Conservation (phyloP, 2,797 vertebrate species). For the Fistularia commersonii region DNA sequence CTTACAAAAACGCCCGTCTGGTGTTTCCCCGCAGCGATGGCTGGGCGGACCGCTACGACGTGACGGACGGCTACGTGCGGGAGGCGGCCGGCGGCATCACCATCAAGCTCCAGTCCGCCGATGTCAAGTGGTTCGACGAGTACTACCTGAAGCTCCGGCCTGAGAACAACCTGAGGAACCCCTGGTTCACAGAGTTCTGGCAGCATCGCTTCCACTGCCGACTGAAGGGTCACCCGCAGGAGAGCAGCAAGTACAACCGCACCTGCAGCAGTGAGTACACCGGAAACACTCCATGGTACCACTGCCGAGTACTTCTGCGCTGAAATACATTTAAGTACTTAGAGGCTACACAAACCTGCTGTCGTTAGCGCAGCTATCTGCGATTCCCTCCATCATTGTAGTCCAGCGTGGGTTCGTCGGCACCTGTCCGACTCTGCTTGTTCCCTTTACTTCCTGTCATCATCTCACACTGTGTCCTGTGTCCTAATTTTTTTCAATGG, state of each 20-base stretch:
- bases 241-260: slow-evolving; percentile 90
- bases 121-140: slow-evolving; percentile 98
- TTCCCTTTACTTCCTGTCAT: no score
- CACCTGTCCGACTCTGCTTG: no score
- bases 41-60: slow-evolving; percentile 96
- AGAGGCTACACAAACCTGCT: no score
- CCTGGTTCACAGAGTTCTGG: slow-evolving; percentile 99
- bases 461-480: no score
- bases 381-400: no score
- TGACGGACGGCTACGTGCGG: slow-evolving; percentile 90
- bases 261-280: slow-evolving; percentile 89
- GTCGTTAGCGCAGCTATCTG: no score
- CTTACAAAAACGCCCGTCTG: background rate
- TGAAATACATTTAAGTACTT: no score
- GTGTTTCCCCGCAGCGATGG: slow-evolving; percentile 80
- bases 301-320: no score
- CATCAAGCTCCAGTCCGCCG: slow-evolving; percentile 97
- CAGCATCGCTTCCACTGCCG: slow-evolving; percentile 96
- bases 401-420: no score
- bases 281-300: background rate
- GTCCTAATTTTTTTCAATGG: no score
- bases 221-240: slow-evolving; percentile 88
- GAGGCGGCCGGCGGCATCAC: slow-evolving; percentile 96
- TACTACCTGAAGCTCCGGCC: slow-evolving; percentile 95
- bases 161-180: slow-evolving; percentile 91